phyloP scores from a whole-genome alignment of 2,888 invertebrate genomes.

The Phragmatobia fuliginosa region DNA sequence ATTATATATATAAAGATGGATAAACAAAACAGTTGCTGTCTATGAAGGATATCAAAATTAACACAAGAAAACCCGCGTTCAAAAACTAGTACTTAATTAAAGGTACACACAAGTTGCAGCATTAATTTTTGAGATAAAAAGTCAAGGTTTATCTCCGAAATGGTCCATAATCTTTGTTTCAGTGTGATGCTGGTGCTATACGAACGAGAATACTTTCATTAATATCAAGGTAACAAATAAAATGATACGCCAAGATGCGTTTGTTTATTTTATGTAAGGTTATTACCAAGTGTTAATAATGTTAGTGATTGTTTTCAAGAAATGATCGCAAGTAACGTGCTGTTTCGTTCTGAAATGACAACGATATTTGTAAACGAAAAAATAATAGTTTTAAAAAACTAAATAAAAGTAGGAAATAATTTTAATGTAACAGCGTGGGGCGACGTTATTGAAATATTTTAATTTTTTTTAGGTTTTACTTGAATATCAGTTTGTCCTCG shows the following conservation, averaged over 20 bases:
- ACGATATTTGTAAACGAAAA: background rate
- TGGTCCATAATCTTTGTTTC: conserved; percentile 11
- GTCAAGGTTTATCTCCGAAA: conserved; percentile 11
- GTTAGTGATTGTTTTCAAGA: background rate
- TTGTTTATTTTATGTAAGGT: conserved; percentile 2
- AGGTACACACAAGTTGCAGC: background rate
- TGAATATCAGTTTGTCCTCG: no score
- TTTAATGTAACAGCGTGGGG: no score
- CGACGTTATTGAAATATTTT: no score
- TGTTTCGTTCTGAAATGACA: background rate
- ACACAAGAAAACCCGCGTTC: background rate
- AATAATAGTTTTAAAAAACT: background rate
- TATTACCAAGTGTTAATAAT: background rate
- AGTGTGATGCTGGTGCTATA: background rate
- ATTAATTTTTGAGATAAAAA: conserved; percentile 12
- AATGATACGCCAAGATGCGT: background rate
- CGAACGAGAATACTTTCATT: conserved; percentile 4
- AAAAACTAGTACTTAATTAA: background rate
- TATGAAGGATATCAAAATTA: background rate
- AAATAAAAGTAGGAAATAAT: no score
- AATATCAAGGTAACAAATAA: conserved; percentile 2
- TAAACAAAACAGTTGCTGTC: background rate
- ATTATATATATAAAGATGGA: no score
- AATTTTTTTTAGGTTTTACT: no score
- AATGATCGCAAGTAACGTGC: background rate